A percentile compares a stretch with the other conserved stretches of the same genome.
Conservation (phyloP, 2,888 invertebrate species). For the Polydrusus cervinus region DNA sequence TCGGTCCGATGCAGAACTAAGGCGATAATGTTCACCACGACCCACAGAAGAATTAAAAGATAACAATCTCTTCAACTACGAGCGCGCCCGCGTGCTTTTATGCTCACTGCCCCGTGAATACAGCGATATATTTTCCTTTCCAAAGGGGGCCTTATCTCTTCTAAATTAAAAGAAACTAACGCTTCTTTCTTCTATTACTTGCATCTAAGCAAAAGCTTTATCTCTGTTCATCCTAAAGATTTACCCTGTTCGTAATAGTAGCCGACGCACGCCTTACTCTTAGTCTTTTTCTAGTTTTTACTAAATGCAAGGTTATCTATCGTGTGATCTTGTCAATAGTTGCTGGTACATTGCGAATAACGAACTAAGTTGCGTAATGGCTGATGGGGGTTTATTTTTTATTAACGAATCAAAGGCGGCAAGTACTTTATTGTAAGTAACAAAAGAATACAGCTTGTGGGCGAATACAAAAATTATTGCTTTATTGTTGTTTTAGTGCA, state of each 20-base stretch:
- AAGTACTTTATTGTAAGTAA: constrained; percentile 5
- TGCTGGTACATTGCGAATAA: constrained; percentile 6
- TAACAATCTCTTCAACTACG: constrained; percentile 36
- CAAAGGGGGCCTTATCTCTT: constrained; percentile 35
- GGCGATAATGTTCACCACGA: constrained; percentile 32
- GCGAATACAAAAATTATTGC: not conserved
- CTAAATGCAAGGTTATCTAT: constrained; percentile 22
- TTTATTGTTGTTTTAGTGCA: too few species aligned
- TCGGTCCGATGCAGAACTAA: constrained; percentile 23
- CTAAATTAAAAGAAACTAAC: constrained; percentile 33
- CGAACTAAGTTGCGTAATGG: constrained; percentile 15
- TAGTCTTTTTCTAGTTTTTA: constrained; percentile 17
- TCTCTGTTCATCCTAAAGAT: constrained; percentile 14
- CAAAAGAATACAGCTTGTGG: not conserved
- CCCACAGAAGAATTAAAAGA: constrained; percentile 48
- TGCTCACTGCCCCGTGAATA: constrained; percentile 44
- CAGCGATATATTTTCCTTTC: constrained; percentile 45
- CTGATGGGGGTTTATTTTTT: constrained; percentile 6
- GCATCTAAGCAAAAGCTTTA: constrained; percentile 10
- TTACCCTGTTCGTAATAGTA: constrained; percentile 19
- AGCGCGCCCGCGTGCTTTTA: constrained; percentile 39
- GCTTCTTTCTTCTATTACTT: constrained; percentile 24
- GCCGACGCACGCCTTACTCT: constrained; percentile 11
- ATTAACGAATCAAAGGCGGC: constrained; percentile 20
- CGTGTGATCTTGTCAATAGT: constrained; percentile 13